These are phyloP conservation scores for Myripristis murdjan DNA, from an alignment of 2,797 vertebrate species.

Conservation along the genomic window DNA sequence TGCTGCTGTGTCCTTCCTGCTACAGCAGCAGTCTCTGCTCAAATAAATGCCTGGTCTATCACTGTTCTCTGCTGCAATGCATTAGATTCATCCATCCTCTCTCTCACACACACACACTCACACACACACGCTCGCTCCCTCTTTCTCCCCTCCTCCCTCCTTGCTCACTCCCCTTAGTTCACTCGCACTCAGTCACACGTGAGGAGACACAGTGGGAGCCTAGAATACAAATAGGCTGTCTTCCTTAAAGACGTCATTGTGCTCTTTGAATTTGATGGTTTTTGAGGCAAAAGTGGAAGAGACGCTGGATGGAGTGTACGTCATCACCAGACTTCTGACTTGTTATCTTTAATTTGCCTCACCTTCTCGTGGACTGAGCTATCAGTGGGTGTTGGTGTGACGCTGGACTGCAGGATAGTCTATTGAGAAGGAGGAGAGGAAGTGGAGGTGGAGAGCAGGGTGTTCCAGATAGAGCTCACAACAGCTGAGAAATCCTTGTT, in stretches of 20 bases:
- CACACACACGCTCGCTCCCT: slow-evolving; percentile 63
- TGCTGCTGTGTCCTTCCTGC: slow-evolving; percentile 62
- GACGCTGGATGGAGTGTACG: slow-evolving; percentile 37
- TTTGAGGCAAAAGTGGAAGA: slow-evolving; percentile 47
- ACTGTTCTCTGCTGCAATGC: slow-evolving; percentile 85
- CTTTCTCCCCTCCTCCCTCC: slow-evolving; percentile 63
- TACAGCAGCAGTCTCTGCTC: slow-evolving; percentile 78
- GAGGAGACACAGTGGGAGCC: slow-evolving; percentile 77
- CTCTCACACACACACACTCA: slow-evolving; percentile 51
- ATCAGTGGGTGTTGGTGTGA: slow-evolving; percentile 21
- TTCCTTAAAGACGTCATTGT: slow-evolving; percentile 86
- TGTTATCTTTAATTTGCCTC: slow-evolving; percentile 53
- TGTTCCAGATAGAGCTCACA: slow-evolving; percentile 6
- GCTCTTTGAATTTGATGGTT: slow-evolving; percentile 65
- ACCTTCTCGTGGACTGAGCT: slow-evolving; percentile 34
- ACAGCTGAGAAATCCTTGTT: slow-evolving; percentile 19
- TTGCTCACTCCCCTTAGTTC: slow-evolving; percentile 77
- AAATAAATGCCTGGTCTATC: slow-evolving; percentile 84
- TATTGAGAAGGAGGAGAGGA: slow-evolving; percentile 14
- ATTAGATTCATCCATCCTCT: slow-evolving; percentile 80
- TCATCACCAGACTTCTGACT: slow-evolving; percentile 43
- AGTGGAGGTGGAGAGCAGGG: slow-evolving; percentile 9
- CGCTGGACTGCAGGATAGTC: slow-evolving; percentile 20
- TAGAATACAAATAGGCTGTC: slow-evolving; percentile 86
- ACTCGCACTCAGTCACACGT: slow-evolving; percentile 83